A percentile compares a stretch with the other conserved stretches of the same genome.
These are phyloP conservation scores for Amblyraja radiata DNA, from an alignment of 2,797 vertebrate genomes.

Conservation along the genomic window DNA sequence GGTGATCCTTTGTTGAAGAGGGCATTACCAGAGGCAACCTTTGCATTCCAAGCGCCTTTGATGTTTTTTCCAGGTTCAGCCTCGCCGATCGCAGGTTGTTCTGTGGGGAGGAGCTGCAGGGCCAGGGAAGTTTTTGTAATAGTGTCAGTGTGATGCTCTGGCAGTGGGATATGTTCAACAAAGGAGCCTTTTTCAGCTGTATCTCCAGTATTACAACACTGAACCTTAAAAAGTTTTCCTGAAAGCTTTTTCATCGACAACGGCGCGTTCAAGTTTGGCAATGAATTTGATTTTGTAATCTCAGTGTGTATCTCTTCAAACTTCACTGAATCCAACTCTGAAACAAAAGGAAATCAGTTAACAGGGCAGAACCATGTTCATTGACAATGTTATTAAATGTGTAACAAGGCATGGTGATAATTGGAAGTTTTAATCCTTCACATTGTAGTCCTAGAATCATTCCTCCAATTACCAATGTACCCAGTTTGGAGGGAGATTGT, in stretches of 20 bases:
- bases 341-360: conserved; percentile 23
- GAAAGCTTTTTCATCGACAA: conserved; percentile 43
- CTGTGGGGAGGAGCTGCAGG: conserved; percentile 26
- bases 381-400: neutral
- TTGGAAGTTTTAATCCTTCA: neutral
- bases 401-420: neutral
- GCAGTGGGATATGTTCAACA: conserved; percentile 36
- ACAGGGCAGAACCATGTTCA: neutral
- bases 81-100: neutral
- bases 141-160: neutral
- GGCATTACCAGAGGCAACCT: neutral
- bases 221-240: conserved; percentile 41
- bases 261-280: conserved; percentile 40
- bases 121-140: conserved; percentile 14
- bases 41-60: conserved; percentile 40
- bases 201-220: conserved; percentile 33
- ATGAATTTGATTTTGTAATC: conserved; percentile 38
- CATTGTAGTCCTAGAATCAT: neutral
- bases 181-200: conserved; percentile 43
- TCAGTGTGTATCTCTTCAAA: conserved; percentile 40
- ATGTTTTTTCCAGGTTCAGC: neutral
- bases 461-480: neutral
- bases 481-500: neutral
- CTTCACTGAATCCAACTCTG: conserved; percentile 55
- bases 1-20: conserved; percentile 15